Evolutionary conservation across 1,140 invertebrate species (phyloP), one percentile per base, ranked within the genome.

Genomic region (Drosophila paulistorum): DNA sequence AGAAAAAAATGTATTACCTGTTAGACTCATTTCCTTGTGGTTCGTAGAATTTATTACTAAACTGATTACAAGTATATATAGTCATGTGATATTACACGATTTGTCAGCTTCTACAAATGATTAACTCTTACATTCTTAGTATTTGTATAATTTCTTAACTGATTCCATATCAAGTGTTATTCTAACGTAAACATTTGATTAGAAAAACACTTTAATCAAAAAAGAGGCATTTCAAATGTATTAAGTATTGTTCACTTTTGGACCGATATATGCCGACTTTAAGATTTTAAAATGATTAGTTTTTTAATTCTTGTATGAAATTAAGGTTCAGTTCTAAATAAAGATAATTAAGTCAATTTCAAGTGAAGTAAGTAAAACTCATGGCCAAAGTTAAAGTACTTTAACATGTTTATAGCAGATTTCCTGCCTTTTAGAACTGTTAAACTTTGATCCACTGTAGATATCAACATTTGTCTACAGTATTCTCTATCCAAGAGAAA

Each of bases 51-150:
- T 48, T 3, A 5, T 45, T 17, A 17, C 45, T 51, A n/a, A 51
- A 51, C 14, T 48, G 45, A 48, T 48, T 48, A 48, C 17, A 51
- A 5, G 20, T 23, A 23, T 51, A 51, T 48, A 20, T 23, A 14
- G n/a, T 51, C 45, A 51, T 51, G 45, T 51, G 45, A 51, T 51
- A 51, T 51, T 51, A 51, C 45, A 51, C 45, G 45, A 23, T 23
- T 51, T 3, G 37, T 45, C 42, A 48, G 7, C 9, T 17, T 14
- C 2, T 48, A 37, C 17, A 17, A 4, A 48, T 48, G 42, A 45
- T 45, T 14, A 48, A 48, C 45, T 17, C 1, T 45, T 14, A 17
- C 7, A 45, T 14, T 48, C 7, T 3, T 20, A 20, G 14, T 1
- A 20, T 7, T 48, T 26, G 5, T 26, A 48, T 11, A 1, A 20